Conservation (phyloP, 1,140 invertebrate genomes). For the Leptestheria dahalacensis region DNA sequence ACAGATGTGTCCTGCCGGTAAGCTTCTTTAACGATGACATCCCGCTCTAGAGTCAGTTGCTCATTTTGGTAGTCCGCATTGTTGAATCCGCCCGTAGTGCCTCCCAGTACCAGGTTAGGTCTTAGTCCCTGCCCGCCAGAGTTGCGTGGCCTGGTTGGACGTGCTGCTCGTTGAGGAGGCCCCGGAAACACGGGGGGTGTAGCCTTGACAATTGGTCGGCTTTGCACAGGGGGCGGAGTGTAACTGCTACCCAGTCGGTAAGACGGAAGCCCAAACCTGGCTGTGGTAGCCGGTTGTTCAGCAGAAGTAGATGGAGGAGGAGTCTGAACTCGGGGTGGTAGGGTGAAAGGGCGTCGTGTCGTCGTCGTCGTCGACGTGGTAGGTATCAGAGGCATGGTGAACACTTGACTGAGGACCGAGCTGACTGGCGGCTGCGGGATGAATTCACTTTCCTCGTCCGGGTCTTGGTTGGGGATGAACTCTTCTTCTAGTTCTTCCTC, state of each 20-base stretch:
- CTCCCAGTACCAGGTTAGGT: constrained; percentile 2
- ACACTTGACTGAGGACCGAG: neutral
- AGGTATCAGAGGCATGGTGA: constrained; percentile 18
- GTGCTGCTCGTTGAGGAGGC: neutral
- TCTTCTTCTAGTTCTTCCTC: constrained; percentile 6
- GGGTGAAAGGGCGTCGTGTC: constrained; percentile 9
- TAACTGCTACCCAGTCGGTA: neutral
- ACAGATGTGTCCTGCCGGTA: constrained; percentile 71
- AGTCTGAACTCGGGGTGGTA: neutral
- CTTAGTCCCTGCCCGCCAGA: constrained; percentile 1
- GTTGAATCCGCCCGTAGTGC: neutral
- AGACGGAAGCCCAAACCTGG: neutral
- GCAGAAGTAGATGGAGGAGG: constrained; percentile 20
- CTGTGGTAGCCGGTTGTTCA: neutral
- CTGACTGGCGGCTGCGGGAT: neutral
- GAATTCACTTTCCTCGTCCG: neutral
- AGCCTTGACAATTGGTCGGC: neutral
- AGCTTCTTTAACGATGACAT: constrained; percentile 69
- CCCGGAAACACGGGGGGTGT: neutral
- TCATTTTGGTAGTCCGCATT: constrained; percentile 24
- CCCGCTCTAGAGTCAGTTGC: constrained; percentile 32
- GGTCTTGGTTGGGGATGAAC: neutral
- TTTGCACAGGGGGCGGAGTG: neutral
- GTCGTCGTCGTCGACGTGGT: constrained; percentile 21
- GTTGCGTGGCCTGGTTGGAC: neutral